Evolutionary conservation across 2,797 vertebrate genomes (phyloP).

Genomic region (Enteromius fasciolatus): DNA sequence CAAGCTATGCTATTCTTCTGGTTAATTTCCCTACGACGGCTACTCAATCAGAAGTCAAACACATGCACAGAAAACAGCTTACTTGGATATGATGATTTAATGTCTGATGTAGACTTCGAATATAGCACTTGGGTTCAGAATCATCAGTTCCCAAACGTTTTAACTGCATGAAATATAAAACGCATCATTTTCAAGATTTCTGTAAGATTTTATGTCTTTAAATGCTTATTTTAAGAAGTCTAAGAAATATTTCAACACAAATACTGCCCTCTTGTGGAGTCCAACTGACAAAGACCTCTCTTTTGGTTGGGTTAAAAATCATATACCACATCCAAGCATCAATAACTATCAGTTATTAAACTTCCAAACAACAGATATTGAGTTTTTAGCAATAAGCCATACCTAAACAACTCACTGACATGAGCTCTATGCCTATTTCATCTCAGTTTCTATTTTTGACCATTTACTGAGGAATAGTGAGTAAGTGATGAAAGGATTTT

Average conservation of each 20-base stretch:
- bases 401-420: neutral
- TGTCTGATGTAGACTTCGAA: neutral
- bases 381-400: neutral
- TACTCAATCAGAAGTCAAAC: neutral
- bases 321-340: neutral
- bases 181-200: neutral
- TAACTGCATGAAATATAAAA: neutral
- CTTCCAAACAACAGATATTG: neutral
- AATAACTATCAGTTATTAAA: neutral
- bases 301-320: neutral
- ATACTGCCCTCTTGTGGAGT: constrained; percentile 35
- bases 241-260: constrained; percentile 9
- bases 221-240: neutral
- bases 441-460: constrained; percentile 1
- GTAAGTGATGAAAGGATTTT: constrained; percentile 7
- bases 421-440: neutral
- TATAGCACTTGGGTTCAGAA: neutral
- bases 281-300: neutral
- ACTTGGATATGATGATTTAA: neutral
- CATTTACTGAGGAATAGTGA: constrained; percentile 1
- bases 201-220: neutral
- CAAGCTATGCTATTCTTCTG: neutral
- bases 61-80: neutral
- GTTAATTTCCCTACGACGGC: neutral
- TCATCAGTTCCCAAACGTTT: neutral